Evolutionary conservation across 2,113 vertebrate genomes (phyloP).

Genomic region (Tonatia bakeri): DNA sequence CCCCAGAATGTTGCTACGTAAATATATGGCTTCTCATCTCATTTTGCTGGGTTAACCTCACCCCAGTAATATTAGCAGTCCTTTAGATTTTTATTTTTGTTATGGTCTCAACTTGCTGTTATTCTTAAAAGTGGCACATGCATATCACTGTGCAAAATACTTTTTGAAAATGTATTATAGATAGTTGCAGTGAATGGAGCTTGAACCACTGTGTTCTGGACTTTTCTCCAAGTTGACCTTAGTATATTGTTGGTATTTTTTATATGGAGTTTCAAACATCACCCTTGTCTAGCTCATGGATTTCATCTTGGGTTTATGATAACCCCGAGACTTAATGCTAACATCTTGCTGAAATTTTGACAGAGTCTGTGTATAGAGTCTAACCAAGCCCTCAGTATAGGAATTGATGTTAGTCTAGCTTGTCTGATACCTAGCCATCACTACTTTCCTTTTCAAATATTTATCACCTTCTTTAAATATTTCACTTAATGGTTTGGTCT

Average conservation of each 20-base stretch:
- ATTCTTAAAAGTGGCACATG: background rate
- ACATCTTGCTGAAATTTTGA: background rate
- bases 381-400: background rate
- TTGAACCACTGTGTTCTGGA: background rate
- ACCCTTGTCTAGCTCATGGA: background rate
- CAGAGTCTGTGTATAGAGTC: background rate
- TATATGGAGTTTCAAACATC: background rate
- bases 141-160: background rate
- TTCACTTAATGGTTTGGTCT: background rate
- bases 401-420: background rate
- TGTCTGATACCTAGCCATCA: background rate
- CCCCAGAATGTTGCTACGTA: background rate
- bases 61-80: background rate
- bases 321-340: background rate
- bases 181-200: background rate
- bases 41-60: background rate
- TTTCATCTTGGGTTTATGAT: background rate
- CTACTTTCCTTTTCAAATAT: background rate
- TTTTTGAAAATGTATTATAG: background rate
- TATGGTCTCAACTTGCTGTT: background rate
- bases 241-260: background rate
- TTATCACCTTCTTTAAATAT: background rate
- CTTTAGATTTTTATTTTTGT: background rate
- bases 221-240: background rate
- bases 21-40: background rate